These are phyloP conservation scores for Ischnus inquisitorius DNA, from an alignment of 2,888 invertebrate species.

Conservation along the genomic window DNA sequence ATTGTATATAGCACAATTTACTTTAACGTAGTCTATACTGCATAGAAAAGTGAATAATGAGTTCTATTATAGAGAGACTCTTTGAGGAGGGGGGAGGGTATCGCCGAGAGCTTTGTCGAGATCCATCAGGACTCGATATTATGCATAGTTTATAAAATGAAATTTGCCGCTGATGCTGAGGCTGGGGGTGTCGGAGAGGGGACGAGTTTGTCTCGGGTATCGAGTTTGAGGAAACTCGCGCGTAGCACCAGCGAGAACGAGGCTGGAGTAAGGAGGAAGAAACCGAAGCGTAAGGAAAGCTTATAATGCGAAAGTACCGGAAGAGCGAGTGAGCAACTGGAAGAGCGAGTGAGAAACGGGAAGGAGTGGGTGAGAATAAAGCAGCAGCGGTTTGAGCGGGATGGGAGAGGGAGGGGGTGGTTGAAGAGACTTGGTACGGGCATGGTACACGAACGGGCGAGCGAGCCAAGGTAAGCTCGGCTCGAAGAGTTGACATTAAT, in stretches of 20 bases:
- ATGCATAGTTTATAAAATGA: conserved; percentile 68
- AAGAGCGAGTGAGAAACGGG: conserved; percentile 49
- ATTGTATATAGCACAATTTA: neutral
- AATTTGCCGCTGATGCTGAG: conserved; percentile 60
- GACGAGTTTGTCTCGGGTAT: conserved; percentile 63
- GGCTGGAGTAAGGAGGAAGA: conserved; percentile 64
- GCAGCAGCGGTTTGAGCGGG: conserved; percentile 70
- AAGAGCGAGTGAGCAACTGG: conserved; percentile 55
- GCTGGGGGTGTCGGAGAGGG: neutral
- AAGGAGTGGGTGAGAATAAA: conserved; percentile 6
- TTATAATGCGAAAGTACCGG: conserved; percentile 50
- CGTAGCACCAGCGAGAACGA: conserved; percentile 59
- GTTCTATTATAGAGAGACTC: conserved; percentile 33
- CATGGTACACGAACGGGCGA: conserved; percentile 40
- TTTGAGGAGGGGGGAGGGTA: neutral
- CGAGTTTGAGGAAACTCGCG: conserved; percentile 72
- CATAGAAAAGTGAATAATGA: conserved; percentile 45
- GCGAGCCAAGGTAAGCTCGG: conserved; percentile 82
- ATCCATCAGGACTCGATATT: conserved; percentile 67
- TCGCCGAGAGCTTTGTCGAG: conserved; percentile 52
- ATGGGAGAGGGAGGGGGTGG: neutral
- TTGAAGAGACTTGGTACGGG: conserved; percentile 23
- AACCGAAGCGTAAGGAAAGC: conserved; percentile 59
- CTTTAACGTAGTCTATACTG: neutral
- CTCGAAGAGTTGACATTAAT: conserved; percentile 85